Conservation (phyloP, 2,113 vertebrate species). For the Motacilla tschutschensis region DNA sequence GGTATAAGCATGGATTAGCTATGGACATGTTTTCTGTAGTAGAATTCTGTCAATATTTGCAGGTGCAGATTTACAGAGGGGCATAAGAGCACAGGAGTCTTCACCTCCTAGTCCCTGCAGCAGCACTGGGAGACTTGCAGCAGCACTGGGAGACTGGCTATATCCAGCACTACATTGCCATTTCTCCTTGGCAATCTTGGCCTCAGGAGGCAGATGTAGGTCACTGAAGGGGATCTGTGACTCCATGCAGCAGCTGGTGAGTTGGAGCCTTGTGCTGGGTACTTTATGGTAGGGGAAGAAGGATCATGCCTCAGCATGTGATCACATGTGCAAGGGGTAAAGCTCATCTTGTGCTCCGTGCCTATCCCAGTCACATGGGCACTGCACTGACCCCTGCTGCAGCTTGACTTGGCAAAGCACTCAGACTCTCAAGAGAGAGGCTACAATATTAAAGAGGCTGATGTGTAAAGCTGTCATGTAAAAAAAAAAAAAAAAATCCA, state of each 20-base stretch:
- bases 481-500: background rate
- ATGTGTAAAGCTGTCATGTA: background rate
- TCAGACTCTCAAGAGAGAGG: background rate
- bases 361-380: accelerated
- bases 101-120: background rate
- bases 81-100: background rate
- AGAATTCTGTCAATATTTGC: background rate
- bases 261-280: background rate
- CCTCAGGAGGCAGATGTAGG: background rate
- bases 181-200: background rate
- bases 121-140: background rate
- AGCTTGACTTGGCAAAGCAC: background rate
- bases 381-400: background rate
- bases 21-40: background rate
- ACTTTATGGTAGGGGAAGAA: background rate
- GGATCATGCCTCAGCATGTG: background rate
- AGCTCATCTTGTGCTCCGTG: background rate
- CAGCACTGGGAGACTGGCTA: background rate
- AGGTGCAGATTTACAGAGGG: background rate
- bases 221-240: background rate
- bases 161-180: accelerated
- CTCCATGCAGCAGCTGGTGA: background rate
- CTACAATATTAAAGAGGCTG: background rate
- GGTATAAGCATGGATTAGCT: background rate
- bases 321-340: background rate